Base-by-base conservation (phyloP, 2,888 invertebrate genomes). In the Cerastis leucographa region DNA sequence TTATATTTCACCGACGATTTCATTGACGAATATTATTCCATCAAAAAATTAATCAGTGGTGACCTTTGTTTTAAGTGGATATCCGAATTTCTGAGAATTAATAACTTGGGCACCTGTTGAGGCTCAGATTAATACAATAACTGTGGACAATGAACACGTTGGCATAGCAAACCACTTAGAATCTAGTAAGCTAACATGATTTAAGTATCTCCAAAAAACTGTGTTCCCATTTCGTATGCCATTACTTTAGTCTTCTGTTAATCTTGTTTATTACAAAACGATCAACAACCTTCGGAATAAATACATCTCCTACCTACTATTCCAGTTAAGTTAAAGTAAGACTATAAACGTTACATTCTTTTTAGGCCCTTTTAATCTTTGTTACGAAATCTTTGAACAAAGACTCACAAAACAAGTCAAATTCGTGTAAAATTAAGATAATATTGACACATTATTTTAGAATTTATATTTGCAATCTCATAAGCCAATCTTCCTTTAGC, bases 161-260 rank as follows among this genome's bases (percentile, higher is more conserved):
- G 40, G 72, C 72, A 72, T 77, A 54, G 54, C 9, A 49, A 71
- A 77, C 40, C 25, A 69, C 46, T 77, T 64, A 11, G 17, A 42
- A 66, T 51, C 9, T 29, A 49, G 19, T 69, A 25, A 14, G 42
- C 19, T 61, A 2, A 35, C 19, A 59, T 59, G 8, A 29, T 29
- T 29, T 51, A 68, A 35, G 56, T 59, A 74, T 29, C 44, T 56
- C 14, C 1, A 56, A 35, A 2, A 40, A 29, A 2, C 14, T 42
- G 19, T 61, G 17, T 19, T 65, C 35, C 29, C 8, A 14, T 40
- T 65, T 71, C 42, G 69, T 67, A 17, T 8, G 25, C n/a, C 65
- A 69, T 69, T 65, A 54, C 22, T 74, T 79, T 68, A 14, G 29
- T 40, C 65, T 59, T 56, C 44, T 0, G 35, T 59, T 54, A 29